Evolutionary conservation across 2,113 vertebrate species (phyloP).

Genomic region (Eira barbara): DNA sequence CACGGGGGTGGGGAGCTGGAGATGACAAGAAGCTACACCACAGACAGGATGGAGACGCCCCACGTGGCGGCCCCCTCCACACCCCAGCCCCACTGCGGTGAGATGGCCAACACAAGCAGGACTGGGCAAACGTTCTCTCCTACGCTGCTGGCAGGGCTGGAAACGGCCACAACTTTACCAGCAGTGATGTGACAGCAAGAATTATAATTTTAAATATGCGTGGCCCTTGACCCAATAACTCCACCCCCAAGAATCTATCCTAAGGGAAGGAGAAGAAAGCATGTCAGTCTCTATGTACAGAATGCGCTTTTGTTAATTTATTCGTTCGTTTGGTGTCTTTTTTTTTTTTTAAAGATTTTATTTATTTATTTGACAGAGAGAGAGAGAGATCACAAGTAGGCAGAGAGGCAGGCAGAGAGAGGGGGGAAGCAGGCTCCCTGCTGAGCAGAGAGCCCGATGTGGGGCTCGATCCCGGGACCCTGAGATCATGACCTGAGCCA

Average conservation of each 20-base stretch:
- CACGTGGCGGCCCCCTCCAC: background rate
- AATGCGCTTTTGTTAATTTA: background rate
- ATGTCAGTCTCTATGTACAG: rapidly evolving
- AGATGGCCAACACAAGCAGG: background rate
- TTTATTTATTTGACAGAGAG: too few relatives aligned
- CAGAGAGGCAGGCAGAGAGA: too few relatives aligned
- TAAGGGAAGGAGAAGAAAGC: background rate
- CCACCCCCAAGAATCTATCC: background rate
- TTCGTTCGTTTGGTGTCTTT: background rate
- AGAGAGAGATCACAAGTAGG: too few relatives aligned
- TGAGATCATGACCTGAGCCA: too few relatives aligned
- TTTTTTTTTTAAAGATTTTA: too few relatives aligned
- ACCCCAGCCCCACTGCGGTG: background rate
- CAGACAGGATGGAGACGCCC: background rate
- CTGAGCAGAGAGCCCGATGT: too few relatives aligned
- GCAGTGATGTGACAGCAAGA: background rate
- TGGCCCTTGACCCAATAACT: background rate
- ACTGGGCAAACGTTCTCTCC: background rate
- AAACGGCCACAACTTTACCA: background rate
- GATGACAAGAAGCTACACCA: background rate
- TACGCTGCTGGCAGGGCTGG: background rate
- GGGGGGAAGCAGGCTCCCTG: too few relatives aligned
- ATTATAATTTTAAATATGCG: background rate
- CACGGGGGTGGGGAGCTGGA: background rate
- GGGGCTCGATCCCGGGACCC: too few relatives aligned